Conservation (phyloP, 2,797 vertebrate species). For the Enteromius fasciolatus region DNA sequence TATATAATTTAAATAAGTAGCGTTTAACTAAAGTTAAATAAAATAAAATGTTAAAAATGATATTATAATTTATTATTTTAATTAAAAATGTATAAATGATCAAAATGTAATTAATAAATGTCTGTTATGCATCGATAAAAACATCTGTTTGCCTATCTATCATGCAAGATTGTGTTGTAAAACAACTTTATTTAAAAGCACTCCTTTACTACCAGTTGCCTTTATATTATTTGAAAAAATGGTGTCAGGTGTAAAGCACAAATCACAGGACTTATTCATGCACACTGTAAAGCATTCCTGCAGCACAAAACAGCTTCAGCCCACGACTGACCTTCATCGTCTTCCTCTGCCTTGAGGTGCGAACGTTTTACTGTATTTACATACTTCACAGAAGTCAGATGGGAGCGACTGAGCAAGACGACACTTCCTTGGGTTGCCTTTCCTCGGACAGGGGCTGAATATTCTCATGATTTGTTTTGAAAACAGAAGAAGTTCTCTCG, state of each 20-base stretch:
- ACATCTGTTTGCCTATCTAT: background rate
- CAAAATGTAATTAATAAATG: too few species aligned
- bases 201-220: background rate
- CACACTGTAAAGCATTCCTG: conserved; percentile 1
- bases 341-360: conserved; percentile 5
- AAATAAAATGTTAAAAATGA: background rate
- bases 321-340: conserved; percentile 31
- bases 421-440: conserved; percentile 19
- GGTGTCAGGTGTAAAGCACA: background rate
- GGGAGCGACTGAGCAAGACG: conserved; percentile 18
- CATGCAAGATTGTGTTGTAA: background rate
- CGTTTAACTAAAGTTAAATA: background rate
- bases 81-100: too few species aligned
- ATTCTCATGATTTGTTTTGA: conserved; percentile 22
- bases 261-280: conserved; percentile 15
- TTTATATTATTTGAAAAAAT: background rate
- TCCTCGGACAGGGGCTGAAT: background rate
- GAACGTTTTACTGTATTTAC: conserved; percentile 32
- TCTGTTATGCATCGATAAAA: too few species aligned
- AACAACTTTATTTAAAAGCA: background rate
- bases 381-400: conserved; percentile 21
- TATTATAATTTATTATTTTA: too few species aligned
- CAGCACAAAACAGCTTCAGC: conserved; percentile 26
- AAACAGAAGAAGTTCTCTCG: background rate
- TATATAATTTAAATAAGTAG: background rate